Evolutionary conservation across 2,113 vertebrate species (phyloP), one percentile per base, ranked within the genome.

Genomic region (Coptodon rendalli): DNA sequence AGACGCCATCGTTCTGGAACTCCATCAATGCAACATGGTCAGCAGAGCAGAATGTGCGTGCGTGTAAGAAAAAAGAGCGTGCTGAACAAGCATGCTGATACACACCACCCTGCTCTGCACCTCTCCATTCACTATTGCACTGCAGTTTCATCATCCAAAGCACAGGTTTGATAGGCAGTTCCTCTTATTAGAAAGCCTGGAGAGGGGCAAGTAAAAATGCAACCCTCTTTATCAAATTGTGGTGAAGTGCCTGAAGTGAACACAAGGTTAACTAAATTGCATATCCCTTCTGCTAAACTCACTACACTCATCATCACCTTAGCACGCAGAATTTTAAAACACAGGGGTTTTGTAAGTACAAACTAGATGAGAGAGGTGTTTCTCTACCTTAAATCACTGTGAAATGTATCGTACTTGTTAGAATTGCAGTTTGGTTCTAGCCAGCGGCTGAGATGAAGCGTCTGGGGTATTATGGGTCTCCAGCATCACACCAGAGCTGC

Each of bases 111-210:
- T 5, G 86, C 91, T 78, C 80, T 36, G 54, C 88, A 89, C 86
- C 86, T 89, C 89, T 91, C 68, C 29, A 40, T 45, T 93, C 82
- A 36, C 86, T 87, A 90, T 96, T 96, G 95, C 96, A 88, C 86
- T 56, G 92, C 79, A 50, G 92, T 96, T 96, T 96, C 96, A 96
- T 96, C 96, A 96, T 93, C 94, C 93, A 45, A 6, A 16, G 88
- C 89, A 36, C 94, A 94, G 92, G 91, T 95, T 95, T 96, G 95
- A 96, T 92, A 93, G 95, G 92, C 94, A 94, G 91, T 87, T 95
- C 91, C 93, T 94, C 93, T 95, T 93, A 96, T 94, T 94, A 94
- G 94, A 93, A 92, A 93, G 93, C 89, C 92, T 91, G 88, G 91
- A 90, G 89, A 89, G 86, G 91, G 91, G 92, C 81, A 71, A 88